A percentile compares a stretch with the other conserved stretches of the same genome.
These are phyloP conservation scores for Drosophila insularis DNA, from an alignment of 1,140 invertebrate species.

Conservation along the genomic window DNA sequence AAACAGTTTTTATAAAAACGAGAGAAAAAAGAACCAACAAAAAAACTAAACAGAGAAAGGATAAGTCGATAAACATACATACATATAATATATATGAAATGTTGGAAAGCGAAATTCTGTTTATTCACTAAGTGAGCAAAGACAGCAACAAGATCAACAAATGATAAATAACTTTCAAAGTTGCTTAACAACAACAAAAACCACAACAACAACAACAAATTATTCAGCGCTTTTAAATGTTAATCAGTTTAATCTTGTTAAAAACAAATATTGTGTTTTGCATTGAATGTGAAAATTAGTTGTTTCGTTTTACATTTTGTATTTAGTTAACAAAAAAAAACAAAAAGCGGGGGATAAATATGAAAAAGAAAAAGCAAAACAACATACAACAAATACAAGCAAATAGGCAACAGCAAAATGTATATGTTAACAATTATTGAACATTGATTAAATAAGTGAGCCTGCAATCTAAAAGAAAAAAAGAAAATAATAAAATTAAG, in stretches of 20 bases:
- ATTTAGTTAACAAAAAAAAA: constrained; percentile 48
- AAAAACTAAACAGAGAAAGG: constrained; percentile 42
- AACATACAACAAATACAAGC: constrained; percentile 29
- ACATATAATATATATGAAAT: constrained; percentile 23
- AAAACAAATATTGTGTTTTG: constrained; percentile 60
- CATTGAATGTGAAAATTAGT: constrained; percentile 59
- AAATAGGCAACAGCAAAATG: constrained; percentile 40
- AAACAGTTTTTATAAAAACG: constrained; percentile 68
- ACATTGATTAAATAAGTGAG: constrained; percentile 53
- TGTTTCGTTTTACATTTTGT: constrained; percentile 22
- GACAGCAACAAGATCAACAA: constrained; percentile 46
- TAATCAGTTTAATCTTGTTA: constrained; percentile 66
- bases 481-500: constrained; percentile 12
- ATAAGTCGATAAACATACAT: constrained; percentile 24
- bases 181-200: constrained; percentile 31
- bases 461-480: constrained; percentile 55
- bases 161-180: constrained; percentile 67
- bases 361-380: constrained; percentile 9
- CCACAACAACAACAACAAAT: constrained; percentile 40
- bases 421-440: constrained; percentile 44
- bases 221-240: constrained; percentile 75
- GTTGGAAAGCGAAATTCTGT: constrained; percentile 32
- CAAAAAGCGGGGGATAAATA: constrained; percentile 12
- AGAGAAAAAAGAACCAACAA: constrained; percentile 39
- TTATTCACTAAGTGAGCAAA: constrained; percentile 79